phyloP scores from a whole-genome alignment of 2,113 vertebrate species.

The Lepisosteus osseus region DNA sequence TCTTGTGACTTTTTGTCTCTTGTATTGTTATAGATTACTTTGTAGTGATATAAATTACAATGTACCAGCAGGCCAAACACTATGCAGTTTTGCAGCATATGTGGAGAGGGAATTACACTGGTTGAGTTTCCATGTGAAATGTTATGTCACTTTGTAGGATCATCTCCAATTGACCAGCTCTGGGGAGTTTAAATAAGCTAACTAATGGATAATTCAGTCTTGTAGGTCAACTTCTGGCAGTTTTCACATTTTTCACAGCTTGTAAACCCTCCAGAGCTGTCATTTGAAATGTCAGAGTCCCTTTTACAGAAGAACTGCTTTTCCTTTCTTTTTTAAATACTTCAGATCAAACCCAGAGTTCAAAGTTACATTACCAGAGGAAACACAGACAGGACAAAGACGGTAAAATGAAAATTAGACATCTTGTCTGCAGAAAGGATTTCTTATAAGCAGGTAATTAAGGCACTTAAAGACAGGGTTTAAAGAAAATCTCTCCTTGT shows the following conservation, averaged over 20 bases:
- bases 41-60: conserved; percentile 6
- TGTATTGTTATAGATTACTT: neutral
- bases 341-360: too few relatives aligned
- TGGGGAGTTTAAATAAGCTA: neutral
- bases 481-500: neutral
- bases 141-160: neutral
- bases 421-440: neutral
- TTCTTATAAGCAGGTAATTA: conserved; percentile 7
- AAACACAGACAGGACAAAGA: neutral
- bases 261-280: neutral
- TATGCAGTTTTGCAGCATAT: neutral
- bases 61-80: neutral
- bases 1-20: too few relatives aligned
- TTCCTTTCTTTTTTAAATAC: neutral
- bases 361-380: neutral
- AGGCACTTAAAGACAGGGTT: neutral
- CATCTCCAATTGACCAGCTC: neutral
- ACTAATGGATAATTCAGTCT: conserved; percentile 1
- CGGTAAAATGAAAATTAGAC: neutral
- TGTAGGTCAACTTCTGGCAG: neutral
- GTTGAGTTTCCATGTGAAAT: neutral
- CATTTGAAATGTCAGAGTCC: neutral
- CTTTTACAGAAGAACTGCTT: neutral
- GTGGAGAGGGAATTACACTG: neutral
- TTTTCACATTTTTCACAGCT: neutral